These are phyloP conservation scores for Ranitomeya variabilis DNA, from an alignment of 2,113 vertebrate genomes.

Conservation along the genomic window DNA sequence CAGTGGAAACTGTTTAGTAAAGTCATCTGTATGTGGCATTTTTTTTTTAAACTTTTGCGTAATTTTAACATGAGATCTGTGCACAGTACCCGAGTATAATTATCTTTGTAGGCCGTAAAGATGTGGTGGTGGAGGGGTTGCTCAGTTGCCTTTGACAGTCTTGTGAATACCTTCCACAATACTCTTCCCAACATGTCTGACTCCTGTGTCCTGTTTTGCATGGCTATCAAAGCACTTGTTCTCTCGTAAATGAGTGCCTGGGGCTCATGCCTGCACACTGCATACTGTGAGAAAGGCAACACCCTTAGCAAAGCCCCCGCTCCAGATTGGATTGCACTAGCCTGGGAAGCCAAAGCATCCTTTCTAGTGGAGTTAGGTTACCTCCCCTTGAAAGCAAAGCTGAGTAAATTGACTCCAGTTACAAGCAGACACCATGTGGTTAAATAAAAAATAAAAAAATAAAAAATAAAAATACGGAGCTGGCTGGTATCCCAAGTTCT, in stretches of 20 bases:
- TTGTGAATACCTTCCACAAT: conserved; percentile 19
- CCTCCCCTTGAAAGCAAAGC: conserved; percentile 57
- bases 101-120: neutral
- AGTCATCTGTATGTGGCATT: too few species aligned
- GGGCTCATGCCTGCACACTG: conserved; percentile 42
- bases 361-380: conserved; percentile 56
- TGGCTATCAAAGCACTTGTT: conserved; percentile 53
- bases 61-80: neutral
- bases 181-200: conserved; percentile 16
- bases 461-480: conserved; percentile 35
- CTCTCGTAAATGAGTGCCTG: conserved; percentile 45
- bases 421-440: conserved; percentile 55
- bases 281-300: conserved; percentile 58
- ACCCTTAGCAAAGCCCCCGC: conserved; percentile 53
- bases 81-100: neutral
- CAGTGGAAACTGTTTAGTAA: too few species aligned
- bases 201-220: conserved; percentile 40
- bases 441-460: conserved; percentile 47
- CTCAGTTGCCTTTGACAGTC: conserved; percentile 14
- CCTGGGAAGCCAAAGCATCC: conserved; percentile 59
- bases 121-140: neutral
- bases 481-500: conserved; percentile 47
- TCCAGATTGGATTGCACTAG: conserved; percentile 53
- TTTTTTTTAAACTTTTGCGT: too few species aligned
- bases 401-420: conserved; percentile 55